Conservation (phyloP, 2,888 invertebrate genomes). For the Cephus nigrinus region DNA sequence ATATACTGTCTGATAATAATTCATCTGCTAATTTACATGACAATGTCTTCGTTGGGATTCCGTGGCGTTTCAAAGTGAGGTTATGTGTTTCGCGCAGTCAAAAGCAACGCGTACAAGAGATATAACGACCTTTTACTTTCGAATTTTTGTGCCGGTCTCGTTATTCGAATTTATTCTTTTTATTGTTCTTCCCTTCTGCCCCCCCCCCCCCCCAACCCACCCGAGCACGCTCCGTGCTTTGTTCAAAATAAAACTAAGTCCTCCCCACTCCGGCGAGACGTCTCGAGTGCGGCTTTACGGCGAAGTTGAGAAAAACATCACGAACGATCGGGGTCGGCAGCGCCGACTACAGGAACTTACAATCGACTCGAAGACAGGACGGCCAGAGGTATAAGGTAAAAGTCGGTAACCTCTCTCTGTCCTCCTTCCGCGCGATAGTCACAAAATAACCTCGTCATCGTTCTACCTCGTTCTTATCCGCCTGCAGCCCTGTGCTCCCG, state of each 20-base stretch:
- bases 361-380: neutral
- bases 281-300: neutral
- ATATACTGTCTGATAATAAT: neutral
- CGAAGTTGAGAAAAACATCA: slow-evolving; percentile 1
- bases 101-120: neutral
- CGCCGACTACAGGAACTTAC: neutral
- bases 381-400: neutral
- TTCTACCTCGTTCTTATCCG: neutral
- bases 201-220: fast-evolving
- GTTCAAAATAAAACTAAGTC: neutral
- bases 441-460: neutral
- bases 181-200: neutral
- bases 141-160: neutral
- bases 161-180: neutral
- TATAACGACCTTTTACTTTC: neutral
- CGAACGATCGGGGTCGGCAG: slow-evolving; percentile 2
- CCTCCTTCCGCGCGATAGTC: neutral
- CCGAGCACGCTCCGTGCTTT: neutral
- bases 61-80: neutral
- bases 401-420: slow-evolving; percentile 5
- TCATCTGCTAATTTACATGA: neutral
- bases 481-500: neutral
- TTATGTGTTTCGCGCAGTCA: neutral
- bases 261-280: neutral
- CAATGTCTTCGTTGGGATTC: neutral